Base-by-base conservation (phyloP, 1,140 invertebrate genomes). In the Harlomillsia oculata region DNA sequence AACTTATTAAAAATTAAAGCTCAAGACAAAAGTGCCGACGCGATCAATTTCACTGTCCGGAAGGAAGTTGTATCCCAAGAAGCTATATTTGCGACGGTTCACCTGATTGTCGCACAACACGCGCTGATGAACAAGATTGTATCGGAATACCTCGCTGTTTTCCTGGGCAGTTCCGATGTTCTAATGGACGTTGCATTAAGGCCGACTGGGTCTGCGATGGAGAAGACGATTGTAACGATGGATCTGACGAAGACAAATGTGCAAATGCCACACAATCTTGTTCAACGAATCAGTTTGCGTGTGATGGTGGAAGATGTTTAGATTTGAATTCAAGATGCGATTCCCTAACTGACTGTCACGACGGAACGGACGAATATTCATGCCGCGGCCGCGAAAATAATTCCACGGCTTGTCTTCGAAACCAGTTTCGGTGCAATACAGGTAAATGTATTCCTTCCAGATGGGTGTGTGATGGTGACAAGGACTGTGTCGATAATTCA, bases 331-430 rank as follows among this genome's bases (percentile, higher is more conserved):
- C n/a, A n/a, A n/a, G n/a, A n/a, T n/a, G n/a, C n/a, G n/a, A n/a
- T n/a, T n/a, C n/a, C n/a, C n/a, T n/a, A n/a, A n/a, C n/a, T n/a
- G 1, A n/a, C 18, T 45, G 21, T 13, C 23, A 45, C 4, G 28
- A 28, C 20, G 26, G 26, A 16, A 25, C 43, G n/a, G 43, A 45
- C 2, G 25, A 45, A 29, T 45, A 29, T 45, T 45, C 30, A 45
- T 45, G 43, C 11, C 14, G 25, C 1, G 25, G 30, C 14, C 28
- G n/a, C n/a, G n/a, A n/a, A n/a, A n/a, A n/a, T n/a, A n/a, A n/a
- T n/a, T n/a, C n/a, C n/a, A 13, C 26, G 20, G 16, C 6, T 79
- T 78, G 23, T 83, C 80, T 36, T 87, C 91, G 67, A 87, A 91
- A 67, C 3, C 25, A 45, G 20, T 45, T 45, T 29, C 43, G 25